A percentile compares a stretch with the other conserved stretches of the same genome.
phyloP scores from a whole-genome alignment of 2,888 invertebrate species.

The Coleophora flavipennella region DNA sequence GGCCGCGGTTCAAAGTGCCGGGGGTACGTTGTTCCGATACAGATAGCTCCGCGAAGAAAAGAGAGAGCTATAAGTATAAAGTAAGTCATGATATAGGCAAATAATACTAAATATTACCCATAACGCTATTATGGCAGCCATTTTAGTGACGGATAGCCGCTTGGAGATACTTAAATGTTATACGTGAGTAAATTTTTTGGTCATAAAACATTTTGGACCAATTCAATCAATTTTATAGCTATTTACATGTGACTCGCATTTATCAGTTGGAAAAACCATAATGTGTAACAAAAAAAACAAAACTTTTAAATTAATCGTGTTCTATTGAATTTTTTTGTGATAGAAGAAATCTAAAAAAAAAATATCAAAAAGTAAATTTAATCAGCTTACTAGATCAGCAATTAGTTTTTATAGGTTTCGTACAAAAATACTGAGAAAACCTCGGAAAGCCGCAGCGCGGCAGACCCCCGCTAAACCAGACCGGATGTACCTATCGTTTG shows the following conservation, averaged over 20 bases:
- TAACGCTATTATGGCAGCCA: not conserved
- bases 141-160: not conserved
- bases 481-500: too few relatives aligned
- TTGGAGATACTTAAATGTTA: not conserved
- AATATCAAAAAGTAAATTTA: too few relatives aligned
- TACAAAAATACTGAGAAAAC: too few relatives aligned
- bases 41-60: slow-evolving; percentile 8
- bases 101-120: too few relatives aligned
- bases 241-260: not conserved
- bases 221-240: slow-evolving; percentile 1
- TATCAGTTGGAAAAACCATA: slow-evolving; percentile 1
- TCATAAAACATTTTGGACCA: not conserved
- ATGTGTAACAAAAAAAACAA: too few relatives aligned
- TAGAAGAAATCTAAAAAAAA: too few relatives aligned
- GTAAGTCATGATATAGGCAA: not conserved
- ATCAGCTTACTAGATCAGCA: too few relatives aligned
- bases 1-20: slow-evolving; percentile 12
- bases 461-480: too few relatives aligned
- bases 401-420: too few relatives aligned
- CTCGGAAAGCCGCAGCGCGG: too few relatives aligned
- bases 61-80: slow-evolving; percentile 4
- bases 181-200: slow-evolving; percentile 2
- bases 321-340: too few relatives aligned
- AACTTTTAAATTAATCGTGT: too few relatives aligned
- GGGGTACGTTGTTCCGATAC: slow-evolving; percentile 11